Conservation (phyloP, 2,888 invertebrate genomes). For the Eretmocerus hayati region DNA sequence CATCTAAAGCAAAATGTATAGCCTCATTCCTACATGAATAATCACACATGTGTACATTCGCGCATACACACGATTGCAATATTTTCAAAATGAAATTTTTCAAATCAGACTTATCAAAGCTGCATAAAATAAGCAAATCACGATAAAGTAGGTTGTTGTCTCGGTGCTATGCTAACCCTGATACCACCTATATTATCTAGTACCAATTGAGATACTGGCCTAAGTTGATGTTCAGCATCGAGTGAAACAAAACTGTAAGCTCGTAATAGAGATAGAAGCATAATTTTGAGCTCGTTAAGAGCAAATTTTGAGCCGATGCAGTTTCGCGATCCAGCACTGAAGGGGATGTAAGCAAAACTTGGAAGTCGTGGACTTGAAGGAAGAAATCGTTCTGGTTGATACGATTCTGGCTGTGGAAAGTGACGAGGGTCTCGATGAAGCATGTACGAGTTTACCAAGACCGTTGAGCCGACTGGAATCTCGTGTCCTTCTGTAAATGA, state of each 20-base stretch:
- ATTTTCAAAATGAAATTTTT: too few relatives aligned
- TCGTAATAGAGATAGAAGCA: slow-evolving; percentile 44
- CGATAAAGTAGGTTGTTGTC: too few relatives aligned
- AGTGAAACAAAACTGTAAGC: slow-evolving; percentile 44
- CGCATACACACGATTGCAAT: too few relatives aligned
- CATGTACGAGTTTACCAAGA: slow-evolving; percentile 39
- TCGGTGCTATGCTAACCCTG: slow-evolving; percentile 31
- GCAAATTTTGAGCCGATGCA: slow-evolving; percentile 46
- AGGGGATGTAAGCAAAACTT: slow-evolving; percentile 45
- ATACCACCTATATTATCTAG: slow-evolving; percentile 38
- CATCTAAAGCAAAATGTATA: too few relatives aligned
- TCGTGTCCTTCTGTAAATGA: slow-evolving; percentile 35
- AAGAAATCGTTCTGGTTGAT: slow-evolving; percentile 51
- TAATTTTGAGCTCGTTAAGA: slow-evolving; percentile 42
- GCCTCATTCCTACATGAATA: too few relatives aligned
- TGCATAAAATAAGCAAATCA: too few relatives aligned
- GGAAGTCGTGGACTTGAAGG: slow-evolving; percentile 42
- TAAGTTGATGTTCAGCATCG: slow-evolving; percentile 44
- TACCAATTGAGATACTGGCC: slow-evolving; percentile 48
- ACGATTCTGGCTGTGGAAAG: slow-evolving; percentile 50
- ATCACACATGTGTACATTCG: too few relatives aligned
- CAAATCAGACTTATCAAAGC: too few relatives aligned
- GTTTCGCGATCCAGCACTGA: slow-evolving; percentile 48
- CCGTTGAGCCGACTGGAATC: slow-evolving; percentile 40
- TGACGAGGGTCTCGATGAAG: slow-evolving; percentile 48